Evolutionary conservation across 2,113 vertebrate genomes (phyloP).

Genomic region (Hyperopisus bebe): DNA sequence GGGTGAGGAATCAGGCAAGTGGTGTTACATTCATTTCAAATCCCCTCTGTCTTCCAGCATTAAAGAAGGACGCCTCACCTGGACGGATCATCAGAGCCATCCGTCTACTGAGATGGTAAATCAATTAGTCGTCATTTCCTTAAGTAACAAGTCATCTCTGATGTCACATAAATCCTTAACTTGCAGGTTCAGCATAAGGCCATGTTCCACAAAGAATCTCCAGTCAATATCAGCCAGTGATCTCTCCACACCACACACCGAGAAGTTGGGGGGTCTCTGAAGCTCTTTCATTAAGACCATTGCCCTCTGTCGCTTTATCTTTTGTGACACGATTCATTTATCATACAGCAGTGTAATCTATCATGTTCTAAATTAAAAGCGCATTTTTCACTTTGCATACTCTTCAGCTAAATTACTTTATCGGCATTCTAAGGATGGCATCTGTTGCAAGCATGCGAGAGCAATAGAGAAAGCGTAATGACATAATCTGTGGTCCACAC

Average conservation of each 20-base stretch:
- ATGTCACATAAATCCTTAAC: neutral
- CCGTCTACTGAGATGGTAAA: neutral
- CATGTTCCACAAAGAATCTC: neutral
- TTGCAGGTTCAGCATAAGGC: neutral
- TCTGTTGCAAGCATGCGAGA: neutral
- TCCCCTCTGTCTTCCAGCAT: neutral
- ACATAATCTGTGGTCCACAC: neutral
- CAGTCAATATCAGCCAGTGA: neutral
- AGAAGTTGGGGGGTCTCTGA: neutral
- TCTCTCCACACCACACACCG: neutral
- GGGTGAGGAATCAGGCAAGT: neutral
- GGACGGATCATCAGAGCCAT: neutral
- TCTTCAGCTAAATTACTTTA: neutral
- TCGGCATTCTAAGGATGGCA: neutral
- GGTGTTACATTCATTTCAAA: neutral
- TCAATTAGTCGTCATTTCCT: neutral
- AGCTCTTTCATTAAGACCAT: neutral
- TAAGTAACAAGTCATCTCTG: neutral
- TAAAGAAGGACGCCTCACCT: neutral
- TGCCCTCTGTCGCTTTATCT: neutral
- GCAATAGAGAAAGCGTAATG: neutral
- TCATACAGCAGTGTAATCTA: neutral
- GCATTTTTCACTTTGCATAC: neutral
- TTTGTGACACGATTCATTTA: neutral
- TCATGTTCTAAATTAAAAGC: neutral